Percentiles rank a stretch among this genome's conserved stretches.
Conservation (phyloP, 2,888 invertebrate species). For the Neoascia interrupta region DNA sequence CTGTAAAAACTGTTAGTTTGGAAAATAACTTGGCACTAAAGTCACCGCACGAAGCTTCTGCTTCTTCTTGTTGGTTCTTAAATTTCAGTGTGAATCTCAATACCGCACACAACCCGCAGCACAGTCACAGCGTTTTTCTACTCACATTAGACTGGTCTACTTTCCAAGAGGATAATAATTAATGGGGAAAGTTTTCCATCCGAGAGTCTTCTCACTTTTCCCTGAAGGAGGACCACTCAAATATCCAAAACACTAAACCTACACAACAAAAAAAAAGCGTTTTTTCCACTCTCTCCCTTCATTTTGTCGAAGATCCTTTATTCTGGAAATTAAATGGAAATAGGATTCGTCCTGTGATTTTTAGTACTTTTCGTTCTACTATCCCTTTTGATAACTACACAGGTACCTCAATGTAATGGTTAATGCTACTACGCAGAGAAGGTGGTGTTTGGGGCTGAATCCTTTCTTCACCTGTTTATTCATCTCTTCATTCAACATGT, state of each 20-base stretch:
- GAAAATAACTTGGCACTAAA: constrained; percentile 37
- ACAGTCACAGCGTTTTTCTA: too few species aligned
- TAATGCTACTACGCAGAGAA: constrained; percentile 15
- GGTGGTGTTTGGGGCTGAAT: not conserved
- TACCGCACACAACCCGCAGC: too few species aligned
- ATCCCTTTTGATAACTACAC: constrained; percentile 13
- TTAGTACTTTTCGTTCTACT: constrained; percentile 1
- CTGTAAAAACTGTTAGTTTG: constrained; percentile 30
- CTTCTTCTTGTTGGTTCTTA: not conserved
- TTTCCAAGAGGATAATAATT: constrained; percentile 43
- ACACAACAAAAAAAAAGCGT: not conserved
- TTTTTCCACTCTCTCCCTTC: too few species aligned
- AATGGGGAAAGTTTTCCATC: constrained; percentile 55
- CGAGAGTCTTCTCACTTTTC: not conserved
- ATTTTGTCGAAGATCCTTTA: constrained; percentile 16
- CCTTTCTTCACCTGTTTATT: constrained; percentile 24
- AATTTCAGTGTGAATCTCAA: too few species aligned
- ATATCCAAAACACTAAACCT: constrained; percentile 38
- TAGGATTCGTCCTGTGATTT: constrained; percentile 32
- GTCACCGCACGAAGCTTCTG: constrained; percentile 9
- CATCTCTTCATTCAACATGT: constrained; percentile 49
- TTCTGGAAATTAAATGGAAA: constrained; percentile 63
- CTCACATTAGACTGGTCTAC: not conserved
- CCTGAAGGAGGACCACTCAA: constrained; percentile 8
- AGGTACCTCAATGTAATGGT: constrained; percentile 47